Conservation (phyloP, 2,113 vertebrate genomes). For the Lophochroa leadbeateri region DNA sequence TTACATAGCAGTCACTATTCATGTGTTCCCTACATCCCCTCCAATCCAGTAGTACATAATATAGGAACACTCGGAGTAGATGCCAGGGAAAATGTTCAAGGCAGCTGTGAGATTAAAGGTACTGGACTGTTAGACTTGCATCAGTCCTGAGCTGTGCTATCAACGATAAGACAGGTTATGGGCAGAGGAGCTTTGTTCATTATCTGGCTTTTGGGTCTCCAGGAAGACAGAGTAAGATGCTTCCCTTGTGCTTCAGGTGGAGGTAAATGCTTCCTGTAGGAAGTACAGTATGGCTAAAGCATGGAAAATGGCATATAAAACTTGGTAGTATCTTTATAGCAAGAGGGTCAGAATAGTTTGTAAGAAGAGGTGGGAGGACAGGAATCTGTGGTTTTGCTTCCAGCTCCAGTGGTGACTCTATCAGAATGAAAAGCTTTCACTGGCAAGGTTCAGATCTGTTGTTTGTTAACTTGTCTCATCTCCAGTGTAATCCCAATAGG, state of each 20-base stretch:
- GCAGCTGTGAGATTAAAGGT: neutral
- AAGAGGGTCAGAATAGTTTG: neutral
- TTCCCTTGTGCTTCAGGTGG: neutral
- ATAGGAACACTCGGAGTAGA: neutral
- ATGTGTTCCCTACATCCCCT: neutral
- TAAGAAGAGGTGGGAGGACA: neutral
- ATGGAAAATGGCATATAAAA: neutral
- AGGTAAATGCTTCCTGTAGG: neutral
- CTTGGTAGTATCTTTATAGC: accelerated
- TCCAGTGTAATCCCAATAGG: neutral
- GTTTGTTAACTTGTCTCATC: neutral
- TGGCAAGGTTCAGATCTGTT: neutral
- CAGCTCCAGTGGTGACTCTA: neutral
- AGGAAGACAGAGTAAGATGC: accelerated
- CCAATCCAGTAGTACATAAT: neutral
- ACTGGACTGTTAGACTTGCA: neutral
- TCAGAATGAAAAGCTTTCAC: neutral
- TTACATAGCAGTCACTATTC: neutral
- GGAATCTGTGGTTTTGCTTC: neutral
- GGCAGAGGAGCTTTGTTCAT: neutral
- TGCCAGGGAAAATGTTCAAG: neutral
- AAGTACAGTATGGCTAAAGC: neutral
- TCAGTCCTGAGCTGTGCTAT: neutral
- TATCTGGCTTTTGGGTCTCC: neutral
- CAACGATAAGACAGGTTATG: accelerated